phyloP scores from a whole-genome alignment of 2,888 invertebrate genomes.

The Kryphioiulus occultus region DNA sequence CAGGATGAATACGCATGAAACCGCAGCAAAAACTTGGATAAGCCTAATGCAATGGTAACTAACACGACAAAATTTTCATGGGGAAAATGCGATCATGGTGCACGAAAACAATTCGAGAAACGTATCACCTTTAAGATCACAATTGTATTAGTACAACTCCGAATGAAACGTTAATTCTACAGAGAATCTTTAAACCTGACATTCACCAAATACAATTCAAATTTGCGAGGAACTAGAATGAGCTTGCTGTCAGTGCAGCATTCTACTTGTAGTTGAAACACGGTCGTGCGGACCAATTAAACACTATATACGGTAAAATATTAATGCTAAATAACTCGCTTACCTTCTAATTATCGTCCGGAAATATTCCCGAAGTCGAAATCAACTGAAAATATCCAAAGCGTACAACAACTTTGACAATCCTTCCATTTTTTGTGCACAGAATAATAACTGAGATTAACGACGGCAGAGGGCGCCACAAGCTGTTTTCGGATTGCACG shows the following conservation, averaged over 20 bases:
- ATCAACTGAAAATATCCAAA: neutral
- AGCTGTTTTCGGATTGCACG: neutral
- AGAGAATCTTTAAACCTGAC: neutral
- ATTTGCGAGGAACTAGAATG: neutral
- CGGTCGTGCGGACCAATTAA: neutral
- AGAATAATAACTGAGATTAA: neutral
- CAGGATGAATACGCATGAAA: neutral
- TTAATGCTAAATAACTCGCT: neutral
- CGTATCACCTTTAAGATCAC: neutral
- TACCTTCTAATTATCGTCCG: neutral
- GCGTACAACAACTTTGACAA: neutral
- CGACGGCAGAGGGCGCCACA: neutral
- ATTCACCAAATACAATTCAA: neutral
- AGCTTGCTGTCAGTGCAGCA: neutral
- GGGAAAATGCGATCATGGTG: neutral
- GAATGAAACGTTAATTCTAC: neutral
- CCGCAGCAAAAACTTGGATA: neutral
- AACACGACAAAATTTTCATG: neutral
- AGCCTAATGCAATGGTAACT: neutral
- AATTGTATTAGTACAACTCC: neutral
- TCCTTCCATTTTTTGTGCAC: neutral
- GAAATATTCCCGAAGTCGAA: neutral
- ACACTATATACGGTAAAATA: neutral
- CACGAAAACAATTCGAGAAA: neutral
- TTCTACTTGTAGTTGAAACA: neutral